Base-by-base conservation (phyloP, 1,140 invertebrate species). In the Choristoneura fumiferana region DNA sequence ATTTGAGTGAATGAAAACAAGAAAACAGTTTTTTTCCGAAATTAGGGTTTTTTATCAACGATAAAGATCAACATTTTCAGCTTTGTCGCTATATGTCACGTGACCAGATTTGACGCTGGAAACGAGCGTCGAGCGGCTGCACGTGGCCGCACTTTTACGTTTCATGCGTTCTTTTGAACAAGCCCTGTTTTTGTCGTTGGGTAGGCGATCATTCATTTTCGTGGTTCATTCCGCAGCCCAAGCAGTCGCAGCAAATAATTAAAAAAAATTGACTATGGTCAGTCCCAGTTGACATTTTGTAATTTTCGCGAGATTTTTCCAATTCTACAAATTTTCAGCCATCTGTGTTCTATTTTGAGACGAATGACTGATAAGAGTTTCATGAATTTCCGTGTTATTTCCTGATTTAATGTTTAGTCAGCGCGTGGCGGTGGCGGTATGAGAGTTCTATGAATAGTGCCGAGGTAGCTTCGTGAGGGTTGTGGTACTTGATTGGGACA, bases 261-360 rank as follows among this genome's bases (percentile, higher is more conserved):
- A 22, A 62, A 52, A 62, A 70, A 66, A 62, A 58, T 14, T 52
- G 22, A 33, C 59, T 63, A 64, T 64, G 62, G 45, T 57, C 29
- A 56, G 37, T 38, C 59, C 53, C 37, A 34, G 39, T 55, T 66
- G 67, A 70, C 67, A 52, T 71, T 64, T 60, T 62, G 59, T 68
- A 66, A 71, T 62, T 72, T 69, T 57, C 57, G 56, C 53, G 60
- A 73, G 55, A 73, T 69, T 78, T 76, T 76, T 66, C 64, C 73
- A 57, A 69, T 65, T 67, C 64, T 57, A 61, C 65, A 57, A 68
- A 71, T 72, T 71, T 75, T 74, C 69, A 74, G 63, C 71, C 72
- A 77, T 78, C 75, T 80, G 43, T 69, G 67, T 60, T 83, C 79
- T 82, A 84, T 83, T 84, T 82, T 82, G 74, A 67, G 79, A 82